A percentile compares a stretch with the other conserved stretches of the same genome.
These are phyloP conservation scores for Drosophila parabipectinata DNA, from an alignment of 1,140 invertebrate genomes.

Conservation along the genomic window DNA sequence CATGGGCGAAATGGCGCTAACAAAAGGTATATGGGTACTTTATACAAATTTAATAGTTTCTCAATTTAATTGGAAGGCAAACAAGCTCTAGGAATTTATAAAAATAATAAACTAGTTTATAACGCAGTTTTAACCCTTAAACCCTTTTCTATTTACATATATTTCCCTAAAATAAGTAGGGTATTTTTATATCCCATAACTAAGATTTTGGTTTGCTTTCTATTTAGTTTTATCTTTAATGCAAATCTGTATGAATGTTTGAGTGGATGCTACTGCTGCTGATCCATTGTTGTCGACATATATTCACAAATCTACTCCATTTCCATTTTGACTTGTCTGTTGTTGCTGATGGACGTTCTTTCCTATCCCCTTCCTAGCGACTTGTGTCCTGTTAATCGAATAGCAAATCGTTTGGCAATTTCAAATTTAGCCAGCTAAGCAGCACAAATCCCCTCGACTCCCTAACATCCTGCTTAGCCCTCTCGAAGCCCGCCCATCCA, in stretches of 20 bases:
- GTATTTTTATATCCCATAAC: constrained; percentile 15
- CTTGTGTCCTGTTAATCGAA: constrained; percentile 74
- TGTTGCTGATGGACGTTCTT: constrained; percentile 29
- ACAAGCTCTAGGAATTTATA: not conserved
- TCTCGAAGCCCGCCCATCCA: not conserved
- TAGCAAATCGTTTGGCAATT: constrained; percentile 77
- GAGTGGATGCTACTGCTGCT: constrained; percentile 31
- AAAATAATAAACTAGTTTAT: not conserved
- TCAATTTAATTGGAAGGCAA: not conserved
- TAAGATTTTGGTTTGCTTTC: constrained; percentile 18
- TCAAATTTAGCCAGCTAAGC: constrained; percentile 76
- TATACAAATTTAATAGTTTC: constrained; percentile 15
- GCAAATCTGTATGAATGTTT: constrained; percentile 41
- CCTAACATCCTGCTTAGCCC: not conserved
- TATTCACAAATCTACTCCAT: constrained; percentile 72
- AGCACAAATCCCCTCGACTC: constrained; percentile 23
- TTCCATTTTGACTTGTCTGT: constrained; percentile 68
- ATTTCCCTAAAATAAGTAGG: not conserved
- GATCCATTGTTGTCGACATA: constrained; percentile 73
- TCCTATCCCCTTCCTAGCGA: constrained; percentile 17
- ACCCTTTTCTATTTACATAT: no score
- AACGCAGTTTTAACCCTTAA: not conserved
- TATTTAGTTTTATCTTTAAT: constrained; percentile 52
- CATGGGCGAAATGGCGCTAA: constrained; percentile 28
- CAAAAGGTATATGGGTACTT: constrained; percentile 26